Evolutionary conservation across 1,140 invertebrate species (phyloP).

Genomic region (Pseudomyrmex concolor): DNA sequence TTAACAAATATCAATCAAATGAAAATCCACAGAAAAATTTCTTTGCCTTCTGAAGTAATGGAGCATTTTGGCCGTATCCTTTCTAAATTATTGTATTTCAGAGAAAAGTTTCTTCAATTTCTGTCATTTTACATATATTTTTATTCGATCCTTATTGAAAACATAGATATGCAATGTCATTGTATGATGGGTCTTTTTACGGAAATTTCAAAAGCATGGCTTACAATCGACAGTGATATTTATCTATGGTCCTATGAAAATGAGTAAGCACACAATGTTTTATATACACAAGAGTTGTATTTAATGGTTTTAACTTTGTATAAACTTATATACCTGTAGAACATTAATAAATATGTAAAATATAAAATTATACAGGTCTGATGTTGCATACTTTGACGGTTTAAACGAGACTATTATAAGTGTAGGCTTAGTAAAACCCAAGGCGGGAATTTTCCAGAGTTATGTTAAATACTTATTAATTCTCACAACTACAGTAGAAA

Average conservation of each 20-base stretch:
- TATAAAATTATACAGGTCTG: constrained; percentile 86
- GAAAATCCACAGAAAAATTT: constrained; percentile 92
- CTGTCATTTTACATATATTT: constrained; percentile 7
- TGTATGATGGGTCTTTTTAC: constrained; percentile 98
- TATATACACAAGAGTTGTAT: not conserved
- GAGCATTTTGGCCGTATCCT: constrained; percentile 97
- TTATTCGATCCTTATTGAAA: constrained; percentile 70
- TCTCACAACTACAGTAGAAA: constrained; percentile 96
- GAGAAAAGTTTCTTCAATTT: not conserved
- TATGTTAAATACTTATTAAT: constrained; percentile 97
- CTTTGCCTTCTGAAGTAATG: constrained; percentile 95
- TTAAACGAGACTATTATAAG: constrained; percentile 95
- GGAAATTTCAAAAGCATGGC: constrained; percentile 97
- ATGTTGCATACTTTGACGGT: constrained; percentile 97
- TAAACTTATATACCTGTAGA: not conserved
- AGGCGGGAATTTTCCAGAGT: constrained; percentile 93
- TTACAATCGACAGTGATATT: constrained; percentile 98
- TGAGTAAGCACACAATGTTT: constrained; percentile 73
- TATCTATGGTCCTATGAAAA: constrained; percentile 91
- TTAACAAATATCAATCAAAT: constrained; percentile 91
- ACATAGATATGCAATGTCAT: constrained; percentile 95
- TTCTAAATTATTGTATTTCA: constrained; percentile 81
- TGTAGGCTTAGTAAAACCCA: constrained; percentile 94
- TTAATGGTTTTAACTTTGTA: not conserved
- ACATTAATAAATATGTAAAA: constrained; percentile 8